Conservation (phyloP, 1,140 invertebrate genomes). For the Catajapyx aquilonaris region DNA sequence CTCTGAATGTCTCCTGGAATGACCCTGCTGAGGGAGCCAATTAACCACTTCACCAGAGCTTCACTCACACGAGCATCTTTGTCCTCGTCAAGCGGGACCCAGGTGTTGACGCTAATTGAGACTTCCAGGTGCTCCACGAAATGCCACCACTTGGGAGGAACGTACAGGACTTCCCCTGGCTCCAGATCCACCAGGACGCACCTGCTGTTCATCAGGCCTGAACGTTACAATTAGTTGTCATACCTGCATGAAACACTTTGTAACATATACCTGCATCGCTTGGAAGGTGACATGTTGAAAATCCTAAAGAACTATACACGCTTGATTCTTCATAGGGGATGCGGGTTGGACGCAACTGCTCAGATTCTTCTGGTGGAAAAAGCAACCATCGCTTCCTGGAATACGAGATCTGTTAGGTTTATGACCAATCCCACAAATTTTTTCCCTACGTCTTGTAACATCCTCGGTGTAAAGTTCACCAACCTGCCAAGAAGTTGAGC, state of each 20-base stretch:
- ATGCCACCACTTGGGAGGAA: constrained; percentile 37
- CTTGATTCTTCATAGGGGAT: constrained; percentile 94
- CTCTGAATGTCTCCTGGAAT: too few species aligned
- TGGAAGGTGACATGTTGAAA: too few species aligned
- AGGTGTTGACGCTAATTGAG: constrained; percentile 28
- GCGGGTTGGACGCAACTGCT: constrained; percentile 49
- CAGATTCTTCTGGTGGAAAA: constrained; percentile 56
- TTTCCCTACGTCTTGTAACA: constrained; percentile 2
- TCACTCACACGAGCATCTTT: background rate
- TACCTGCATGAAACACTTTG: too few species aligned
- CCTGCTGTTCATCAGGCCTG: too few species aligned
- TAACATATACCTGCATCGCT: too few species aligned
- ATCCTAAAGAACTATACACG: constrained; percentile 78
- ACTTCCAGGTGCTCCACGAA: constrained; percentile 25
- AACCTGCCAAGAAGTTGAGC: constrained; percentile 69
- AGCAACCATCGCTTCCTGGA: constrained; percentile 76
- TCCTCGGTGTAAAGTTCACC: constrained; percentile 1
- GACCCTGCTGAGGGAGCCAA: too few species aligned
- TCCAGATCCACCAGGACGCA: constrained; percentile 15
- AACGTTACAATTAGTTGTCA: too few species aligned
- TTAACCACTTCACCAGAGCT: background rate
- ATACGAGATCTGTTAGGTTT: constrained; percentile 11
- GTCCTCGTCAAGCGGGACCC: constrained; percentile 16
- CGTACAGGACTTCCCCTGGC: constrained; percentile 30
- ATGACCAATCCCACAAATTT: background rate